Conservation (phyloP, 2,113 vertebrate genomes). For the Platysternon megacephalum region DNA sequence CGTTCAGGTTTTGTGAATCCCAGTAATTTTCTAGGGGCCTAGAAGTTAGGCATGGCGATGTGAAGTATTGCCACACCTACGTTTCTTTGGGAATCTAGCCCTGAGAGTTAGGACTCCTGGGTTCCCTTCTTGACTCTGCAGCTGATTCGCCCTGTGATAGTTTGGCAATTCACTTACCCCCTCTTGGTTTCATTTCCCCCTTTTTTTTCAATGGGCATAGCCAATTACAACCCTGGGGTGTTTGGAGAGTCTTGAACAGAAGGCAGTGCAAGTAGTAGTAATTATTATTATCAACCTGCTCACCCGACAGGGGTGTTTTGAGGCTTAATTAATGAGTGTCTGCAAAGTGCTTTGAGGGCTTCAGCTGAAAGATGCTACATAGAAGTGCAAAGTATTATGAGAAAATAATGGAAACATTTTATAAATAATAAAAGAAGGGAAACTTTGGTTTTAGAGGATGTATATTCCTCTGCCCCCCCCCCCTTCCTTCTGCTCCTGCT, state of each 20-base stretch:
- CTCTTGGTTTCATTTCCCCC: not conserved
- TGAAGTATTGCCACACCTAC: not conserved
- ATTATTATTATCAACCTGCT: slow-evolving; percentile 24
- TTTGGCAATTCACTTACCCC: not conserved
- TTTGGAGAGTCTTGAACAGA: not conserved
- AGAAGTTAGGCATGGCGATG: not conserved
- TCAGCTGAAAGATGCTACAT: slow-evolving; percentile 57
- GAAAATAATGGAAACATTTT: slow-evolving; percentile 53
- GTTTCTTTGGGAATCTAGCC: not conserved
- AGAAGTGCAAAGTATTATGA: slow-evolving; percentile 56
- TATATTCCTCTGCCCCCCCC: slow-evolving; percentile 22
- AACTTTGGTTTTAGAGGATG: slow-evolving; percentile 48
- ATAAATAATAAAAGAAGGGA: slow-evolving; percentile 72
- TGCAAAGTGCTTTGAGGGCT: slow-evolving; percentile 42
- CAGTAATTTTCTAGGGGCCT: not conserved
- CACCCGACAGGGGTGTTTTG: not conserved
- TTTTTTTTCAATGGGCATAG: not conserved
- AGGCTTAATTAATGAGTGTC: slow-evolving; percentile 62
- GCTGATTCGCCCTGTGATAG: not conserved
- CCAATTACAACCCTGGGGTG: not conserved
- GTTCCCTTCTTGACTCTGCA: not conserved
- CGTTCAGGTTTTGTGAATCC: not conserved
- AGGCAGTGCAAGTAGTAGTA: not conserved
- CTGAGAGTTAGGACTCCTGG: not conserved
- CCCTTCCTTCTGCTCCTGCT: not conserved